Percentiles rank a stretch among this genome's conserved stretches.
Conservation (phyloP, 2,113 vertebrate species). For the Onychostruthus taczanowskii region DNA sequence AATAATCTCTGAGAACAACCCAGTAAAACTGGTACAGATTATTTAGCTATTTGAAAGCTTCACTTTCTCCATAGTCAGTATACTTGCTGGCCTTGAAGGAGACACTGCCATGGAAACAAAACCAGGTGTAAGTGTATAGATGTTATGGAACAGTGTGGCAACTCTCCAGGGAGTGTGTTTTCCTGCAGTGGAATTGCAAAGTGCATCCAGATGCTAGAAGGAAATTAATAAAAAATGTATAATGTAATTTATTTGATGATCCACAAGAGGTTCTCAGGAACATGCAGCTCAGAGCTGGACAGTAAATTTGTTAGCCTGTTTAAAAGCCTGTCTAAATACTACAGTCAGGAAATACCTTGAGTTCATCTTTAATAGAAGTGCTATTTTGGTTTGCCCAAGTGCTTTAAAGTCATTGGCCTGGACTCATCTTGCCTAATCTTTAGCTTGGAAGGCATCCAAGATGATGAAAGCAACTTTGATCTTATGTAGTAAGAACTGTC, state of each 20-base stretch:
- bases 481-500: not conserved
- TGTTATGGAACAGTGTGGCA: accelerated
- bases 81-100: not conserved
- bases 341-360: not conserved
- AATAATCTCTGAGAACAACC: not conserved
- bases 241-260: not conserved
- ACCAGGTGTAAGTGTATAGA: not conserved
- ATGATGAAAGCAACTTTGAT: not conserved
- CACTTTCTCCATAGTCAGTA: not conserved
- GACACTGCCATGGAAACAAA: accelerated
- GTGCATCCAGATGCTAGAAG: not conserved
- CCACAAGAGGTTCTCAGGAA: not conserved
- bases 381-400: not conserved
- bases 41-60: not conserved
- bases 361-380: not conserved
- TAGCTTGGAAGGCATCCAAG: not conserved
- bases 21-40: not conserved
- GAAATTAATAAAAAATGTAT: not conserved
- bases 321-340: not conserved
- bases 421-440: not conserved
- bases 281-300: not conserved
- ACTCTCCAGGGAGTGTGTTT: not conserved
- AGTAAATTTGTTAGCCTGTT: not conserved
- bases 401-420: not conserved
- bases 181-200: not conserved